Evolutionary conservation across 2,888 invertebrate species (phyloP).

Genomic region (Troides oblongomaculatus): DNA sequence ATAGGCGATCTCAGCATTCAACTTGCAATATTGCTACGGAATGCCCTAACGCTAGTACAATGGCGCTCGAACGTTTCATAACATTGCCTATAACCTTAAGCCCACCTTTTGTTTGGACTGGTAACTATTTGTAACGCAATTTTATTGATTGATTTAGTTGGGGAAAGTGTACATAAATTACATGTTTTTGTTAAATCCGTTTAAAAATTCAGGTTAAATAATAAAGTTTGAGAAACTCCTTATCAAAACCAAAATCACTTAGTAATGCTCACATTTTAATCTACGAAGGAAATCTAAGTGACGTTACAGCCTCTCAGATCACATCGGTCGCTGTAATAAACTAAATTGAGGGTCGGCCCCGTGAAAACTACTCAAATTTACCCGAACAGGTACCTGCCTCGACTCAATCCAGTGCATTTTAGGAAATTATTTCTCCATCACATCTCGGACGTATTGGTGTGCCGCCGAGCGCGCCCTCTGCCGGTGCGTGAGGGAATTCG

Average conservation of each 20-base stretch:
- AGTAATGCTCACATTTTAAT: constrained; percentile 26
- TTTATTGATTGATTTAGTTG: neutral
- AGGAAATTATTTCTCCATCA: constrained; percentile 73
- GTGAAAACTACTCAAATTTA: constrained; percentile 66
- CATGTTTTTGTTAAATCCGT: neutral
- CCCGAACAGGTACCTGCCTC: constrained; percentile 45
- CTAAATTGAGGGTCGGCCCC: constrained; percentile 60
- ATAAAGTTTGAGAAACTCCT: neutral
- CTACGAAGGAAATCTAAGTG: constrained; percentile 28
- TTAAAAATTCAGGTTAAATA: neutral
- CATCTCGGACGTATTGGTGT: constrained; percentile 67
- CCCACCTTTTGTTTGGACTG: neutral
- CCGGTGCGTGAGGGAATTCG: constrained; percentile 68
- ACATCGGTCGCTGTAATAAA: constrained; percentile 49
- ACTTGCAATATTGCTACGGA: constrained; percentile 56
- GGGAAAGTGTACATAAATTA: too few species aligned
- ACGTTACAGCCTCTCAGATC: constrained; percentile 27
- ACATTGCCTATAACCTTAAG: constrained; percentile 8
- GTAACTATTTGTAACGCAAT: constrained; percentile 7
- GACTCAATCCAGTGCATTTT: constrained; percentile 72
- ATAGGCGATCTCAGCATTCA: constrained; percentile 48
- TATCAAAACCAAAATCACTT: constrained; percentile 15
- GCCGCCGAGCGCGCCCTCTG: constrained; percentile 67
- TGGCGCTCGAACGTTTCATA: constrained; percentile 36
- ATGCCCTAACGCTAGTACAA: constrained; percentile 40